A percentile compares a stretch with the other conserved stretches of the same genome.
Conservation (phyloP, 2,113 vertebrate genomes). For the Pipra filicauda region DNA sequence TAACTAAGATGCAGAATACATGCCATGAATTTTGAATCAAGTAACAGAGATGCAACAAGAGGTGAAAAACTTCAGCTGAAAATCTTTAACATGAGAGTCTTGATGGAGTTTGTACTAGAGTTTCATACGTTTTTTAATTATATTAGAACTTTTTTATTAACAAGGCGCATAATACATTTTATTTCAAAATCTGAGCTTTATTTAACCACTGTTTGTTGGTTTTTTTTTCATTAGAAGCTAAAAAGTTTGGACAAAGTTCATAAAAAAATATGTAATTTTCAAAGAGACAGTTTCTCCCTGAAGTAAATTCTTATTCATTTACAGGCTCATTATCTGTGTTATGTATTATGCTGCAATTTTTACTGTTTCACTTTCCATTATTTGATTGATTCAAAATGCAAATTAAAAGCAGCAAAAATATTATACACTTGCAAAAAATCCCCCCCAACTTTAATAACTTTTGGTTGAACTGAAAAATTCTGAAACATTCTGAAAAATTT, state of each 20-base stretch:
- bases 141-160: background rate
- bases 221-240: background rate
- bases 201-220: background rate
- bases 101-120: background rate
- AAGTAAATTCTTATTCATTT: background rate
- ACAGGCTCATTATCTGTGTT: background rate
- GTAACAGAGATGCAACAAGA: background rate
- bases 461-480: background rate
- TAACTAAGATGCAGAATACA: background rate
- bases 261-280: background rate
- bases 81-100: background rate
- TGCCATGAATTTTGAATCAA: slow-evolving; percentile 7
- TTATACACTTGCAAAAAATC: background rate
- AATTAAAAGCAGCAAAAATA: background rate
- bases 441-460: background rate
- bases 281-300: background rate
- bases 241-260: background rate
- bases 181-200: background rate
- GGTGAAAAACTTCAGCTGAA: background rate
- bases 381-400: background rate
- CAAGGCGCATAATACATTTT: background rate
- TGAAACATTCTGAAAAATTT: background rate
- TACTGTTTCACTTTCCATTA: background rate
- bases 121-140: background rate
- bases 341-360: background rate